A percentile compares a stretch with the other conserved stretches of the same genome.
Evolutionary conservation across 2,888 invertebrate genomes (phyloP).

Genomic region (Trilocha varians): DNA sequence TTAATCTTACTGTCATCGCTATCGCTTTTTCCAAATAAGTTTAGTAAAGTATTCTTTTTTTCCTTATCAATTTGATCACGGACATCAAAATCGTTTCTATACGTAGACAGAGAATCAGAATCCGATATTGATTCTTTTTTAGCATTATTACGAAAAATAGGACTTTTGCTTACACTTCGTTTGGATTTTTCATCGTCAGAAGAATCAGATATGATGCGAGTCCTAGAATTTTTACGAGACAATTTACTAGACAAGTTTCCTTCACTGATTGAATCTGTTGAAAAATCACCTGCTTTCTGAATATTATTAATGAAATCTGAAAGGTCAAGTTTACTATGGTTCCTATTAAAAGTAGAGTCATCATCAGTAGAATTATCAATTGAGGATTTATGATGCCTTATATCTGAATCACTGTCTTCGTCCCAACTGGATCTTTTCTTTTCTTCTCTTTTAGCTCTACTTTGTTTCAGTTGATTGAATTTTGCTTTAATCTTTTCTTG

Average conservation of each 20-base stretch:
- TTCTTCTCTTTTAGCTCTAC: conserved; percentile 88
- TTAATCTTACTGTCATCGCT: conserved; percentile 61
- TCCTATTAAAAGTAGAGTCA: conserved; percentile 52
- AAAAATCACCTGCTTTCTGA: conserved; percentile 63
- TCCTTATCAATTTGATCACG: conserved; percentile 36
- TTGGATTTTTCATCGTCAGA: conserved; percentile 79
- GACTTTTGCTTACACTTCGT: conserved; percentile 60
- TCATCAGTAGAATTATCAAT: conserved; percentile 73
- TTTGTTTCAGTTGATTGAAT: conserved; percentile 89
- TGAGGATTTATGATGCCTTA: conserved; percentile 52
- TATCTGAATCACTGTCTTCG: conserved; percentile 84
- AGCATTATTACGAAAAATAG: conserved; percentile 45
- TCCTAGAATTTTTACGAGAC: conserved; percentile 78
- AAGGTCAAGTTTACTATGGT: conserved; percentile 67
- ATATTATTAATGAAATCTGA: conserved; percentile 44
- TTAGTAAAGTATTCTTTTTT: conserved; percentile 52
- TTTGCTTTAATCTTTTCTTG: conserved; percentile 91
- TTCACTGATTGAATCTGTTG: conserved; percentile 61
- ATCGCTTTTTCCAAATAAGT: conserved; percentile 62
- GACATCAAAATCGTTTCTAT: conserved; percentile 26
- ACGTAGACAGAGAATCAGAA: conserved; percentile 35
- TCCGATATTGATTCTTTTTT: conserved; percentile 75
- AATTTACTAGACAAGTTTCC: conserved; percentile 71
- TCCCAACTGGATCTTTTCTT: conserved; percentile 94
- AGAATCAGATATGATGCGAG: conserved; percentile 84